phyloP scores from a whole-genome alignment of 2,797 vertebrate genomes.

The Xiphorhynchus erythropygius region DNA sequence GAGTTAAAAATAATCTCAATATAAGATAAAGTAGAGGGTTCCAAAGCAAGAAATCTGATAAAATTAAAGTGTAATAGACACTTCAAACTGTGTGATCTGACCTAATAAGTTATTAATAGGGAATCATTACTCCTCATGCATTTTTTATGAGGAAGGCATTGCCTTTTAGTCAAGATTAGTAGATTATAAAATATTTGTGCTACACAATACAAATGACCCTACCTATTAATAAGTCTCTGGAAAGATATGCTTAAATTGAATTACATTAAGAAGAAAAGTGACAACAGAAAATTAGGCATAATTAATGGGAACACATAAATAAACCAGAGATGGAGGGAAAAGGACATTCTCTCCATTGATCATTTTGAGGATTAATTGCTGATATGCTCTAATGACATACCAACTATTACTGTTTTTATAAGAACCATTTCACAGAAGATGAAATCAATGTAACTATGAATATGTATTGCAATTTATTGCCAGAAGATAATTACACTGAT shows the following conservation, averaged over 20 bases:
- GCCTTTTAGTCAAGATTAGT: constrained; percentile 93
- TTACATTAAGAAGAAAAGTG: constrained; percentile 82
- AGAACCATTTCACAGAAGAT: constrained; percentile 55
- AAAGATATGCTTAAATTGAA: constrained; percentile 86
- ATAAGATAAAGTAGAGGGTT: constrained; percentile 67
- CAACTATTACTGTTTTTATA: constrained; percentile 77
- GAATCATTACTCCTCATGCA: constrained; percentile 94
- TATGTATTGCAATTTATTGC: constrained; percentile 53
- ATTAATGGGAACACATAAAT: constrained; percentile 81
- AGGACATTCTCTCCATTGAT: constrained; percentile 75
- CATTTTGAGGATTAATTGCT: constrained; percentile 73
- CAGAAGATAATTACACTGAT: constrained; percentile 12
- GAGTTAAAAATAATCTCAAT: constrained; percentile 63
- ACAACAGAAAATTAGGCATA: constrained; percentile 79
- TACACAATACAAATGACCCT: constrained; percentile 89
- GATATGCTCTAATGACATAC: constrained; percentile 60
- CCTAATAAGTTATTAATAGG: constrained; percentile 97
- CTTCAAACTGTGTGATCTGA: constrained; percentile 85
- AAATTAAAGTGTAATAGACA: constrained; percentile 84
- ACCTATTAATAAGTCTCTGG: constrained; percentile 86
- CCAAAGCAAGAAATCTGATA: constrained; percentile 78
- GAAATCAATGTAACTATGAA: constrained; percentile 43
- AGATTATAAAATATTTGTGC: constrained; percentile 95
- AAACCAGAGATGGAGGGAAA: constrained; percentile 73
- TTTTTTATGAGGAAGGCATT: constrained; percentile 92